Conservation (phyloP, 2,113 vertebrate species). For the Heliornis fulica region DNA sequence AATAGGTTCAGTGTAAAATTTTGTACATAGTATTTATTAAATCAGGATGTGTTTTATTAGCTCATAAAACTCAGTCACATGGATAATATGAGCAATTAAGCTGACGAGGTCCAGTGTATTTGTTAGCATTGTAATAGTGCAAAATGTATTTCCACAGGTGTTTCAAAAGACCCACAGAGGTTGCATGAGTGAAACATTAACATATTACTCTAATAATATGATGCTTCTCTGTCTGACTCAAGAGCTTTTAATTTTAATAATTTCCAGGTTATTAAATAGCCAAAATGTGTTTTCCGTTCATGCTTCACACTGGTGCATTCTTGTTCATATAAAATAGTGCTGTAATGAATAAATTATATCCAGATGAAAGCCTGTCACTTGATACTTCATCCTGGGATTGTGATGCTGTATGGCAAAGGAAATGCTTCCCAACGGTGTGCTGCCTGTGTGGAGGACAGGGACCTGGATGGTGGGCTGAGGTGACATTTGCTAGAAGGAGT, state of each 20-base stretch:
- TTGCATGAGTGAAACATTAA: slow-evolving; percentile 67
- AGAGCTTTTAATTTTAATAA: slow-evolving; percentile 73
- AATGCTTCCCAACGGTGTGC: neutral
- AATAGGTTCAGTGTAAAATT: neutral
- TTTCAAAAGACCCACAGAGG: slow-evolving; percentile 49
- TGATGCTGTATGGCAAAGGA: slow-evolving; percentile 9
- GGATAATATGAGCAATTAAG: slow-evolving; percentile 50
- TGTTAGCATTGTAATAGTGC: slow-evolving; percentile 37
- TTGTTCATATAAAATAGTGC: slow-evolving; percentile 62
- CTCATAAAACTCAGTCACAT: slow-evolving; percentile 47
- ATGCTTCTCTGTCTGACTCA: slow-evolving; percentile 68
- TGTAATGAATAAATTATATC: slow-evolving; percentile 73
- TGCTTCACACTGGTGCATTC: slow-evolving; percentile 66
- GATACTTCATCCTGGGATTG: slow-evolving; percentile 35
- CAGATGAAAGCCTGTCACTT: slow-evolving; percentile 68
- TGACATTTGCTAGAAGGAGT: neutral
- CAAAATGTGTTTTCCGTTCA: slow-evolving; percentile 58
- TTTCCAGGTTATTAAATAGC: slow-evolving; percentile 68
- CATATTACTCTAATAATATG: slow-evolving; percentile 74
- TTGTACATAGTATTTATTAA: slow-evolving; percentile 30
- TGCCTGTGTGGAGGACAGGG: slow-evolving; percentile 5
- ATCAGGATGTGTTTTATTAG: slow-evolving; percentile 66
- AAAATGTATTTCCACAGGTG: slow-evolving; percentile 72
- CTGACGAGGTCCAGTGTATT: neutral
- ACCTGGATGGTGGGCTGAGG: neutral